A percentile compares a stretch with the other conserved stretches of the same genome.
phyloP scores from a whole-genome alignment of 2,797 vertebrate genomes.

The Mormyrops attenuatus region DNA sequence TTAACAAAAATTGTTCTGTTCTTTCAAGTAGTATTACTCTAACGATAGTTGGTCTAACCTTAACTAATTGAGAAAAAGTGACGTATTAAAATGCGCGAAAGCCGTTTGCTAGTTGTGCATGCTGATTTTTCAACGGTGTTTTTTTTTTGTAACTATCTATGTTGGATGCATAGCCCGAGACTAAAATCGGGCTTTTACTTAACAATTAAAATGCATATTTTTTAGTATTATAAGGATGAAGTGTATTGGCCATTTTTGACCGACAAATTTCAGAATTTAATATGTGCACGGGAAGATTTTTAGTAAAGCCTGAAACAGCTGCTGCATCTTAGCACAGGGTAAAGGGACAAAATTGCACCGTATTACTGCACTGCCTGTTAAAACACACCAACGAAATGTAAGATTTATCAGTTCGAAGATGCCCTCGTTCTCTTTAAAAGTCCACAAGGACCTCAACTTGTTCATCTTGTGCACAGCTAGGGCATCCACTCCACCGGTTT shows the following conservation, averaged over 20 bases:
- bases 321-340: not conserved
- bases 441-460: constrained; percentile 40
- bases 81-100: not conserved
- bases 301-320: not conserved
- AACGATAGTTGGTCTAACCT: not conserved
- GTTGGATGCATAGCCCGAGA: not conserved
- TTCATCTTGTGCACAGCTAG: constrained; percentile 34
- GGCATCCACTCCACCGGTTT: constrained; percentile 59
- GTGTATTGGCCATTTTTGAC: not conserved
- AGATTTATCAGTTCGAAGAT: not conserved
- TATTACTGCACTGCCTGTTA: not conserved
- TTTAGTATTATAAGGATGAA: not conserved
- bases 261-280: not conserved
- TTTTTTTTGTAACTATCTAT: not conserved
- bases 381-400: not conserved
- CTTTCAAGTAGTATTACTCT: not conserved
- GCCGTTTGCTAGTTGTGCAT: not conserved
- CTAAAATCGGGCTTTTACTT: not conserved
- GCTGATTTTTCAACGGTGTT: not conserved
- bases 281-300: not conserved
- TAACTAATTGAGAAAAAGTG: not conserved
- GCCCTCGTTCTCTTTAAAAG: constrained; percentile 42
- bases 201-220: not conserved
- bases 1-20: not conserved
- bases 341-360: not conserved